Percentiles rank a stretch among this genome's conserved stretches.
Evolutionary conservation across 2,797 vertebrate genomes (phyloP).

Genomic region (Diplodus sargus): DNA sequence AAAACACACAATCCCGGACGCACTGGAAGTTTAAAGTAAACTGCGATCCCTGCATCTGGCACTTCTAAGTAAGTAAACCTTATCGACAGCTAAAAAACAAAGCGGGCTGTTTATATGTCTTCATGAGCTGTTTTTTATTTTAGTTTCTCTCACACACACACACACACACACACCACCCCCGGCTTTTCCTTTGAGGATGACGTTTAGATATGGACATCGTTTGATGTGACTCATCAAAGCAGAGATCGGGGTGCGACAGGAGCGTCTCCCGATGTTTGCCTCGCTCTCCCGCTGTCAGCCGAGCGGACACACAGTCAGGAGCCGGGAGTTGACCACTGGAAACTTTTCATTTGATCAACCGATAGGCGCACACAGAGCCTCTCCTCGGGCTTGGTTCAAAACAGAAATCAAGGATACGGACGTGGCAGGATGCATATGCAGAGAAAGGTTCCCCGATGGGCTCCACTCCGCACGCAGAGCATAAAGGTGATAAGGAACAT

Average conservation of each 20-base stretch:
- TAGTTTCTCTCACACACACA: slow-evolving; percentile 74
- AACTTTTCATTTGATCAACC: slow-evolving; percentile 77
- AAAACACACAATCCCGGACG: slow-evolving; percentile 47
- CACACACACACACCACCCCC: slow-evolving; percentile 67
- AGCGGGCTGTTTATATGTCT: slow-evolving; percentile 74
- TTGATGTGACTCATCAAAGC: slow-evolving; percentile 82
- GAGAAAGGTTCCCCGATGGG: slow-evolving; percentile 61
- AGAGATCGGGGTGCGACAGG: slow-evolving; percentile 73
- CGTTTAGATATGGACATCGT: slow-evolving; percentile 73
- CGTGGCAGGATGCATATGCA: slow-evolving; percentile 66
- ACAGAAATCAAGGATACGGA: slow-evolving; percentile 59
- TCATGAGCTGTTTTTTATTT: slow-evolving; percentile 53
- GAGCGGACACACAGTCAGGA: slow-evolving; percentile 71
- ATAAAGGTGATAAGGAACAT: slow-evolving; percentile 53
- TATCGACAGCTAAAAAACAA: slow-evolving; percentile 78
- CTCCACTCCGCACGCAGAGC: slow-evolving; percentile 42
- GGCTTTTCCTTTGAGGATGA: slow-evolving; percentile 72
- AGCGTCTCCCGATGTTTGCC: slow-evolving; percentile 83
- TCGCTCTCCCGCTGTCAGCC: slow-evolving; percentile 70
- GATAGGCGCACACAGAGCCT: slow-evolving; percentile 64
- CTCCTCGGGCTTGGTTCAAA: slow-evolving; percentile 63
- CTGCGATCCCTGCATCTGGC: slow-evolving; percentile 60
- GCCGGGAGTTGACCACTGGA: slow-evolving; percentile 76
- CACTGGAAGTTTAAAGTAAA: slow-evolving; percentile 52
- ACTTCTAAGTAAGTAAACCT: slow-evolving; percentile 86